Percentiles rank a stretch among this genome's conserved stretches.
phyloP scores from a whole-genome alignment of 2,888 invertebrate species.

The Drosophila basisetae region DNA sequence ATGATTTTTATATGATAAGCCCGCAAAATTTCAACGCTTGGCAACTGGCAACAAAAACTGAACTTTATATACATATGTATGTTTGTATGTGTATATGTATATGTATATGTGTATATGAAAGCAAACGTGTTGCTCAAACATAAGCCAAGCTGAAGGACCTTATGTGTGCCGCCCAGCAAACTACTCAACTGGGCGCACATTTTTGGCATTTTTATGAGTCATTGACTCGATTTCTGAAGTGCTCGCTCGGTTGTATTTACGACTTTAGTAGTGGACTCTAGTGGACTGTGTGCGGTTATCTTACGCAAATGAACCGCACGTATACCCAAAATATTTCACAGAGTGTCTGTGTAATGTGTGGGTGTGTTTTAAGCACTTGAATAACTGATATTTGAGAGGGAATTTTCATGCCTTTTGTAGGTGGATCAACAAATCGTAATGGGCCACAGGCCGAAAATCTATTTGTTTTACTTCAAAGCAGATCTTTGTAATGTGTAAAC shows the following conservation, averaged over 20 bases:
- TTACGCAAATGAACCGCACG: slow-evolving; percentile 56
- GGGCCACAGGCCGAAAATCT: slow-evolving; percentile 4
- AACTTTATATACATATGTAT: not conserved
- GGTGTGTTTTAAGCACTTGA: slow-evolving; percentile 37
- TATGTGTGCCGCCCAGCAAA: slow-evolving; percentile 16
- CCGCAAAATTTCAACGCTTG: slow-evolving; percentile 72
- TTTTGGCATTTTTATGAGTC: slow-evolving; percentile 81
- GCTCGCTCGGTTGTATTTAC: slow-evolving; percentile 46
- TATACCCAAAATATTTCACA: not conserved
- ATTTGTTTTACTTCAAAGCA: slow-evolving; percentile 4
- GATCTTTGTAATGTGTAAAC: not conserved
- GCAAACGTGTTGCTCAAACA: slow-evolving; percentile 40
- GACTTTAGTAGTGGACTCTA: slow-evolving; percentile 40
- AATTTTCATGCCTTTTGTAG: slow-evolving; percentile 36
- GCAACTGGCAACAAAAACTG: slow-evolving; percentile 39
- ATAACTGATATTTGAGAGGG: slow-evolving; percentile 43
- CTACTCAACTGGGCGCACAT: slow-evolving; percentile 68
- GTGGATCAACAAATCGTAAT: slow-evolving; percentile 60
- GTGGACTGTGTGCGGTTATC: slow-evolving; percentile 30
- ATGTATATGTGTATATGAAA: slow-evolving; percentile 42
- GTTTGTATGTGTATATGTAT: slow-evolving; percentile 30
- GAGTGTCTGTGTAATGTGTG: slow-evolving; percentile 6
- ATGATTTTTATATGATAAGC: slow-evolving; percentile 80
- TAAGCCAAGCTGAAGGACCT: slow-evolving; percentile 37
- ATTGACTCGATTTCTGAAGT: slow-evolving; percentile 80